Percentiles rank a stretch among this genome's conserved stretches.
phyloP scores from a whole-genome alignment of 1,140 invertebrate genomes.

The Sitophilus oryzae region DNA sequence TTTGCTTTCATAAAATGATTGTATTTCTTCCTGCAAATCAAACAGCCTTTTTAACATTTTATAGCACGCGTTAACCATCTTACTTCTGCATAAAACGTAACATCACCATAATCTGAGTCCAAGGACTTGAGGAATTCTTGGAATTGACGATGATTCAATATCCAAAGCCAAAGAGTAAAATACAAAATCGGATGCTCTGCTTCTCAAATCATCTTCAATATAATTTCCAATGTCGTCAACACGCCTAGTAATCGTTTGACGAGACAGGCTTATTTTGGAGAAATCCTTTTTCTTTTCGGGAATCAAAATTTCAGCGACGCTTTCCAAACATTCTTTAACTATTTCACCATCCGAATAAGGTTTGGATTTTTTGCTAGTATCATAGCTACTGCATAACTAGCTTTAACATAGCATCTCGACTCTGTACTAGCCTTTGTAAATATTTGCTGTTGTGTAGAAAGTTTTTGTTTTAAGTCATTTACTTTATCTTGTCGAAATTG shows the following conservation, averaged over 20 bases:
- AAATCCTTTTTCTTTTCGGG: slow-evolving; percentile 35
- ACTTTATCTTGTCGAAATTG: no score
- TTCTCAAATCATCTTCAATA: slow-evolving; percentile 30
- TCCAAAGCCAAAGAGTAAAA: slow-evolving; percentile 39
- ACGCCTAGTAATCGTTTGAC: slow-evolving; percentile 34
- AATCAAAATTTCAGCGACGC: no score
- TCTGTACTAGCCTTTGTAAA: no score
- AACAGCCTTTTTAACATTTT: slow-evolving; percentile 15
- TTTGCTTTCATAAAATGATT: slow-evolving; percentile 1
- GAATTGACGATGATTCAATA: slow-evolving; percentile 39
- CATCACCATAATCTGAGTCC: slow-evolving; percentile 35
- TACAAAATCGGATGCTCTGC: slow-evolving; percentile 29
- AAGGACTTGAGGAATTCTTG: slow-evolving; percentile 37
- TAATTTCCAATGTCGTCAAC: slow-evolving; percentile 34
- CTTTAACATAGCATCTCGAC: no score
- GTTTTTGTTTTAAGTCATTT: no score
- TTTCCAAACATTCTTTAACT: no score
- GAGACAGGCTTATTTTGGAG: slow-evolving; percentile 30
- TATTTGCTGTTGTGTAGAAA: no score
- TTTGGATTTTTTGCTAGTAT: slow-evolving; percentile 36
- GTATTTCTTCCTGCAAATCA: slow-evolving; percentile 16
- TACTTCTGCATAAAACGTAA: slow-evolving; percentile 35
- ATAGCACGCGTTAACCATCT: slow-evolving; percentile 34
- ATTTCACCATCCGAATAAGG: slow-evolving; percentile 37
- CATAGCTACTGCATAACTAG: no score